A percentile compares a stretch with the other conserved stretches of the same genome.
Conservation (phyloP, 2,888 invertebrate genomes). For the Parnassius orleans region DNA sequence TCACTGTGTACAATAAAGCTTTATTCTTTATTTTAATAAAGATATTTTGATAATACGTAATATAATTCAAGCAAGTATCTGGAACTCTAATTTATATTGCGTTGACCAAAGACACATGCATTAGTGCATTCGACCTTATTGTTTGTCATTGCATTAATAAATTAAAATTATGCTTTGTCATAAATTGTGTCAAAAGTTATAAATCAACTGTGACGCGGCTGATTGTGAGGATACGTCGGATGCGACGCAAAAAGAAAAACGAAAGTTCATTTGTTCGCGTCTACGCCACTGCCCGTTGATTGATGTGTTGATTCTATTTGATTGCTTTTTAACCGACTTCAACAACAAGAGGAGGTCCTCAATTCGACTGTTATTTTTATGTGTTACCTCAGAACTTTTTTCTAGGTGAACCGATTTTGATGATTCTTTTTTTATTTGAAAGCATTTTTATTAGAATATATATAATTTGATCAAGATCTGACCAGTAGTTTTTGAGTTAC, state of each 20-base stretch:
- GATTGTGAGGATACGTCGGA: slow-evolving; percentile 33
- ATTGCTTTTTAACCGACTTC: slow-evolving; percentile 35
- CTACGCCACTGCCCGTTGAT: slow-evolving; percentile 43
- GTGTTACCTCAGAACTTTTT: too few relatives aligned
- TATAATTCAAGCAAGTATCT: too few relatives aligned
- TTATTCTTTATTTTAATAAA: too few relatives aligned
- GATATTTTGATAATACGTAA: too few relatives aligned
- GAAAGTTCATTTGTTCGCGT: slow-evolving; percentile 39
- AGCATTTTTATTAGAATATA: too few relatives aligned
- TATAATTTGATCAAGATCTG: too few relatives aligned
- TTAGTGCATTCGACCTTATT: slow-evolving; percentile 24
- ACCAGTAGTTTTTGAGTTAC: too few relatives aligned
- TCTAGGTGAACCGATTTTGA: too few relatives aligned
- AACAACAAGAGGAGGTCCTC: too few relatives aligned
- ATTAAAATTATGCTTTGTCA: slow-evolving; percentile 30
- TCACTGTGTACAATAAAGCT: neutral
- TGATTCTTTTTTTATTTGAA: too few relatives aligned
- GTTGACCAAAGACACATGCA: slow-evolving; percentile 1
- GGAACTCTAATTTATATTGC: too few relatives aligned
- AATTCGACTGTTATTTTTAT: too few relatives aligned
- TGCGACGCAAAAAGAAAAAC: slow-evolving; percentile 53
- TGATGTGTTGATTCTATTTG: slow-evolving; percentile 51
- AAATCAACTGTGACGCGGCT: slow-evolving; percentile 32
- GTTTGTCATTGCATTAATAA: slow-evolving; percentile 19
- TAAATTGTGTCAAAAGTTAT: slow-evolving; percentile 36